Evolutionary conservation across 2,113 vertebrate genomes (phyloP).

Genomic region (Sceloporus undulatus): DNA sequence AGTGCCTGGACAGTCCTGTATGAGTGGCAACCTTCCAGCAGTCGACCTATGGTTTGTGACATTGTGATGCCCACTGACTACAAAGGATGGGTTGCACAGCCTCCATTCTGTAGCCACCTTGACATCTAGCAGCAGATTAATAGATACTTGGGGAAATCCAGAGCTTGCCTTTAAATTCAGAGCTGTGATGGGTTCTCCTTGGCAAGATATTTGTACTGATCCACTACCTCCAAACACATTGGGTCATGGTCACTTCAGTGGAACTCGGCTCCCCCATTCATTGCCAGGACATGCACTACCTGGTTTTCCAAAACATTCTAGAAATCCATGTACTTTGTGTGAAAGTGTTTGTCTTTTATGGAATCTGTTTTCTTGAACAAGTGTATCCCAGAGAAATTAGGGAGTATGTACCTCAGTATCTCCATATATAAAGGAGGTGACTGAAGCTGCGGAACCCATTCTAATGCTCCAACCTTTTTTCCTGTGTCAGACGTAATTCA

Average conservation of each 20-base stretch:
- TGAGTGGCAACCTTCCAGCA: conserved; percentile 45
- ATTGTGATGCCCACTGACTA: conserved; percentile 29
- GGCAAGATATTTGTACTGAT: not conserved
- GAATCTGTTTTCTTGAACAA: not conserved
- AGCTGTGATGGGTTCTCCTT: not conserved
- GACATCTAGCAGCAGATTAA: not conserved
- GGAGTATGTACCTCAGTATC: conserved; percentile 14
- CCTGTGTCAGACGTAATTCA: not conserved
- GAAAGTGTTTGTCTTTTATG: conserved; percentile 31
- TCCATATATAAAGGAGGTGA: not conserved
- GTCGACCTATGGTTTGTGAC: conserved; percentile 7
- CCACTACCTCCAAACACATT: not conserved
- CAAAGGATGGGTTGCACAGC: not conserved
- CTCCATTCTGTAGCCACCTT: not conserved
- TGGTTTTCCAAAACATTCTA: conserved; percentile 38
- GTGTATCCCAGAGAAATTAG: not conserved
- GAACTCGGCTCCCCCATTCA: conserved; percentile 45
- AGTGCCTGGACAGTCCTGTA: conserved; percentile 58
- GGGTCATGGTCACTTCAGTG: conserved; percentile 34
- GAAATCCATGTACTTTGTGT: conserved; percentile 16
- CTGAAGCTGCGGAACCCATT: not conserved
- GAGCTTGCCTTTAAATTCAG: not conserved
- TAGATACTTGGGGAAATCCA: not conserved
- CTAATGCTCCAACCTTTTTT: not conserved
- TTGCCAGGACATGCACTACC: conserved; percentile 7